Base-by-base conservation (phyloP, 2,797 vertebrate genomes). In the Sebastes minor region DNA sequence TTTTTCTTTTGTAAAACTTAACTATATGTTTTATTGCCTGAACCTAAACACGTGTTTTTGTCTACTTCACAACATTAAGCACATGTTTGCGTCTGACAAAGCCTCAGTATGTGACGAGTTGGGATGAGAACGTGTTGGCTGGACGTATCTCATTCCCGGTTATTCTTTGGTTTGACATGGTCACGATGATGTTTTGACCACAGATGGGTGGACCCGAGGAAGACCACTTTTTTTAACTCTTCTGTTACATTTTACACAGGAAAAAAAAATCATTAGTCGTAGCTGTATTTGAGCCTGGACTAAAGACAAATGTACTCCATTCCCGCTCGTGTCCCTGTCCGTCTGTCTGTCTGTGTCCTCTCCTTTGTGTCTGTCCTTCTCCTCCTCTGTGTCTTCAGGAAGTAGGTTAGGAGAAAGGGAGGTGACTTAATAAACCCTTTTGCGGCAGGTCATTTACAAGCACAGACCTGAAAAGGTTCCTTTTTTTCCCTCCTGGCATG, bases 361-460 rank as follows among this genome's bases (percentile, higher is more conserved):
- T n/a, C n/a, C 18, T 65, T 20, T 23, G 27, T 14, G 30, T 25
- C 60, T 18, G 52, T 76, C 70, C 62, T 27, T 46, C 61, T 63
- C 70, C 27, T 72, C 62, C 71, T 71, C 25, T 55, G 62, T 64
- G 38, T 81, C 49, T 80, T 76, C 33, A 38, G 77, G 65, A 87
- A 88, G 80, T 83, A 85, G 85, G 83, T 80, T 81, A 88, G 52
- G 20, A 75, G 42, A 57, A 74, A 74, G 33, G 28, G 75, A 73
- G 64, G 78, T 32, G 77, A 84, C 69, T 86, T 86, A 76, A 85
- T 83, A 80, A 86, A 80, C 42, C 65, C 7, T 78, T 76, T 72
- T 74, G 71, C 66, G 2, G 80, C 86, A 67, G 81, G 88, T 90
- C 86, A 59, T 87, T 84, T 73, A 85, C 76, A 79, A 81, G 76